Evolutionary conservation across 2,113 vertebrate genomes (phyloP).

Genomic region (Sarotherodon lohbergeri): DNA sequence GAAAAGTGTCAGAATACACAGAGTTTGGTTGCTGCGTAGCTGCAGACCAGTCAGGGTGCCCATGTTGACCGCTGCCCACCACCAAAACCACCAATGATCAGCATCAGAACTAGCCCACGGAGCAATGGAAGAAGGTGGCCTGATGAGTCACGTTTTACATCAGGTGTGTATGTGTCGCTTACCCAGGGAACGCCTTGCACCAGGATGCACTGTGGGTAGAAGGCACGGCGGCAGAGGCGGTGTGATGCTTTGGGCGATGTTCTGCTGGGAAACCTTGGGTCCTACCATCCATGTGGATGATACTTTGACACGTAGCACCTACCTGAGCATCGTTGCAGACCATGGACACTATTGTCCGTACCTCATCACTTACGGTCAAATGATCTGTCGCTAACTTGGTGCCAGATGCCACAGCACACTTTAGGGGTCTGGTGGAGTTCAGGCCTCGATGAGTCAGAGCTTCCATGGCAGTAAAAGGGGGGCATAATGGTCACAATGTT

Average conservation of each 20-base stretch:
- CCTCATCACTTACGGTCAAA: neutral
- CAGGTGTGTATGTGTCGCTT: neutral
- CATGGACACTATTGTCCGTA: fast-evolving
- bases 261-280: neutral
- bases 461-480: fast-evolving
- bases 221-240: fast-evolving
- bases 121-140: neutral
- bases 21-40: too few relatives aligned
- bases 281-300: neutral
- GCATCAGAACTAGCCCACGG: neutral
- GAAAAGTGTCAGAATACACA: too few relatives aligned
- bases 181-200: neutral
- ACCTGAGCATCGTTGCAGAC: fast-evolving
- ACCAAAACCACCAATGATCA: too few relatives aligned
- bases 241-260: neutral
- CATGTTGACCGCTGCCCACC: too few relatives aligned
- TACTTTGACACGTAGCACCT: neutral
- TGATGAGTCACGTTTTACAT: neutral
- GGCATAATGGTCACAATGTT: neutral
- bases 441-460: neutral
- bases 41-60: too few relatives aligned
- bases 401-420: neutral
- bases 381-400: neutral
- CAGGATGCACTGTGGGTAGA: neutral
- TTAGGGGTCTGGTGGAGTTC: neutral